Conservation (phyloP, 1,140 invertebrate species). For the Drosophila kepulauana region DNA sequence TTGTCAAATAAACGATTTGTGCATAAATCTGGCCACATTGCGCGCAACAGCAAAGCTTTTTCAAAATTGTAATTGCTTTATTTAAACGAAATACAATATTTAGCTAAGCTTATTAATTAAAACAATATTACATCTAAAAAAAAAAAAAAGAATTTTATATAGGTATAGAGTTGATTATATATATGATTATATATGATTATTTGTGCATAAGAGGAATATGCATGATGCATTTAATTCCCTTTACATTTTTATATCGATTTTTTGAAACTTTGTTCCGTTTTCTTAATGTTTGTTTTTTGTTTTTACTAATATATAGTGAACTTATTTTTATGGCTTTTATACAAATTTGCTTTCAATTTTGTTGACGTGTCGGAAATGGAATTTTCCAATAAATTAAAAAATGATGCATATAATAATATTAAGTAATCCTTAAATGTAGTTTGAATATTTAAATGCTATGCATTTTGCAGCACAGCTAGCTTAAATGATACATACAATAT, state of each 20-base stretch:
- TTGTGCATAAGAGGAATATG: constrained; percentile 33
- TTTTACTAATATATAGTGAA: constrained; percentile 69
- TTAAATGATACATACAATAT: constrained; percentile 1
- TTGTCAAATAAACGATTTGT: background rate
- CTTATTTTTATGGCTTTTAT: constrained; percentile 81
- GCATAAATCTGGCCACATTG: constrained; percentile 15
- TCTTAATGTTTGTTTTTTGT: background rate
- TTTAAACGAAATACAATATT: constrained; percentile 56
- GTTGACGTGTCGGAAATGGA: constrained; percentile 35
- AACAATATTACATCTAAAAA: constrained; percentile 57
- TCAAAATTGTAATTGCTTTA: constrained; percentile 60
- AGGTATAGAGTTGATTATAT: constrained; percentile 18
- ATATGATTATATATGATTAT: constrained; percentile 21
- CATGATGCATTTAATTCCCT: constrained; percentile 15
- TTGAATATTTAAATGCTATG: constrained; percentile 25
- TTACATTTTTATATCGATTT: constrained; percentile 3
- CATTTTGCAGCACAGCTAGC: constrained; percentile 24
- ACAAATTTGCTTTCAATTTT: constrained; percentile 55
- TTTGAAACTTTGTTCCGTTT: background rate
- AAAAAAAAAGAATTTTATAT: constrained; percentile 51
- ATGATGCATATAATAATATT: constrained; percentile 26
- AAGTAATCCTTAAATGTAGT: constrained; percentile 14
- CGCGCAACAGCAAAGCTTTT: background rate
- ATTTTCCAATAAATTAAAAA: constrained; percentile 70
- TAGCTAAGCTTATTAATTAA: constrained; percentile 52